Evolutionary conservation across 2,113 vertebrate genomes (phyloP).

Genomic region (Alosa alosa): DNA sequence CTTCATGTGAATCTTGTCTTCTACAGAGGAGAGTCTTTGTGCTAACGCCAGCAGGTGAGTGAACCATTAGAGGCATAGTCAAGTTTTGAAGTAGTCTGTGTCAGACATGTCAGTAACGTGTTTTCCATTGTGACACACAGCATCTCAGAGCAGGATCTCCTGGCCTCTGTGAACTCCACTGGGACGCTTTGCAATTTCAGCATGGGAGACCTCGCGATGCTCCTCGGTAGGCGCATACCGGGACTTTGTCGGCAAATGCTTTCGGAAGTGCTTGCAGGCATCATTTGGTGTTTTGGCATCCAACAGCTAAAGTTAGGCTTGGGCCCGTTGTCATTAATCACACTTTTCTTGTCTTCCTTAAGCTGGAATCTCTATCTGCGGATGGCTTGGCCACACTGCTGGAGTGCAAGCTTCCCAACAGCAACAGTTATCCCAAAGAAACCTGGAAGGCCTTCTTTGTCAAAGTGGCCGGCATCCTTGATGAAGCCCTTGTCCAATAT

Average conservation of each 20-base stretch:
- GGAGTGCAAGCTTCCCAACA: conserved; percentile 20
- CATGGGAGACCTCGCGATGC: conserved; percentile 41
- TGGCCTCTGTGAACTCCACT: not conserved
- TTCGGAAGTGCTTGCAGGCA: not conserved
- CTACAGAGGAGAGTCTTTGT: conserved; percentile 41
- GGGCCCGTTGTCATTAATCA: not conserved
- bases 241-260: not conserved
- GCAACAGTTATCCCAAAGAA: conserved; percentile 22
- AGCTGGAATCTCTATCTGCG: conserved; percentile 38
- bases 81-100: not conserved
- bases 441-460: conserved; percentile 57
- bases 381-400: conserved; percentile 44
- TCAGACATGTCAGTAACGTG: not conserved
- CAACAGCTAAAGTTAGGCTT: too few relatives aligned
- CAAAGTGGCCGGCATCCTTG: conserved; percentile 41
- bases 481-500: conserved; percentile 43
- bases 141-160: not conserved
- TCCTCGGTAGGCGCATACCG: conserved; percentile 45
- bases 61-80: not conserved
- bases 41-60: conserved; percentile 33
- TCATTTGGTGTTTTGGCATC: not conserved
- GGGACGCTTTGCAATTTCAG: conserved; percentile 40
- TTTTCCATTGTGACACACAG: conserved; percentile 21
- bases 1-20: not conserved
- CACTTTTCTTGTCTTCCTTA: not conserved